Conservation (phyloP, 2,888 invertebrate genomes). For the Rhamnusium bicolor region DNA sequence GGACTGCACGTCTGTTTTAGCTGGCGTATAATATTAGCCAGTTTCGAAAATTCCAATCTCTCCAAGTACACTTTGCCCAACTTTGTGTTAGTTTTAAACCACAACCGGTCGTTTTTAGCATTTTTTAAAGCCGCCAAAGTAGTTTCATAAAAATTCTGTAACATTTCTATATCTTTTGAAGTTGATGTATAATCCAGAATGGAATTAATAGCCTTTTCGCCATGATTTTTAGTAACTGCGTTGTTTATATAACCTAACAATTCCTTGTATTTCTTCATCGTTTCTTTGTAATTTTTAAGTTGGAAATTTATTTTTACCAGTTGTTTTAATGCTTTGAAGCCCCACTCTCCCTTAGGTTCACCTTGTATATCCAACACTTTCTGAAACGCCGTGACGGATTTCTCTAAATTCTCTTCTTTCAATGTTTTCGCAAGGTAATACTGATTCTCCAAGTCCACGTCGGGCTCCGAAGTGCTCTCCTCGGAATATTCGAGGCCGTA, state of each 20-base stretch:
- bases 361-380: slow-evolving; percentile 97
- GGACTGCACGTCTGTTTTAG: slow-evolving; percentile 93
- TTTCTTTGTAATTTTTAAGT: slow-evolving; percentile 85
- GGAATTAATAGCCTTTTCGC: slow-evolving; percentile 99
- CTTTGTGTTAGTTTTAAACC: slow-evolving; percentile 99
- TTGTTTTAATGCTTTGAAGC: slow-evolving; percentile 99
- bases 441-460: slow-evolving; percentile 99
- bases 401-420: slow-evolving; percentile 90
- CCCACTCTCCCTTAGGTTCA: slow-evolving; percentile 99
- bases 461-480: slow-evolving; percentile 98
- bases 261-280: slow-evolving; percentile 83
- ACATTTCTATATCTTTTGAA: slow-evolving; percentile 86
- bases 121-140: slow-evolving; percentile 93
- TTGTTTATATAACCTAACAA: slow-evolving; percentile 97
- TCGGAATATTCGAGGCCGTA: slow-evolving; percentile 99
- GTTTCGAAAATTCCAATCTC: slow-evolving; percentile 90
- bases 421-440: slow-evolving; percentile 99
- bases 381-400: slow-evolving; percentile 92
- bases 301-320: slow-evolving; percentile 99
- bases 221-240: slow-evolving; percentile 98
- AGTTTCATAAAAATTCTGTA: slow-evolving; percentile 98
- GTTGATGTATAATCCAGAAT: slow-evolving; percentile 99
- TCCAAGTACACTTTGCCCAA: slow-evolving; percentile 98
- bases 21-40: slow-evolving; percentile 96
- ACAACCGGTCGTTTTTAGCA: slow-evolving; percentile 97